Percentiles rank a stretch among this genome's conserved stretches.
Evolutionary conservation across 2,797 vertebrate genomes (phyloP).

Genomic region (Knipowitschia caucasica): DNA sequence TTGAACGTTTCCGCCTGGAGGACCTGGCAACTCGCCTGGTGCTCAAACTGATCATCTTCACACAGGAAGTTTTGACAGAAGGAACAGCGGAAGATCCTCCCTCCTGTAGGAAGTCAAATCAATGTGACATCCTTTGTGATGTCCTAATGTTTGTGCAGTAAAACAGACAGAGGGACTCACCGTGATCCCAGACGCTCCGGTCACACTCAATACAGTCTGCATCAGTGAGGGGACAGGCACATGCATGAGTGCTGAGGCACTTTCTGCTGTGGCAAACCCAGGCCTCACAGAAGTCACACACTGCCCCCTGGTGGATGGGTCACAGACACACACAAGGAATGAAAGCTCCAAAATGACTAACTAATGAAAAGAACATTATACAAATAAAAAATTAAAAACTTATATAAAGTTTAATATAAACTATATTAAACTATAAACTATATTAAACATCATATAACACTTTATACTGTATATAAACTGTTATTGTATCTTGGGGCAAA

Average conservation of each 20-base stretch:
- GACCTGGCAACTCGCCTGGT: conserved; percentile 97
- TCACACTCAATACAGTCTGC: conserved; percentile 96
- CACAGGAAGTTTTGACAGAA: conserved; percentile 97
- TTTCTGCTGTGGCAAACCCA: conserved; percentile 97
- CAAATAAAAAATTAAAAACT: too few species aligned
- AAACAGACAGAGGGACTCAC: conserved; percentile 60
- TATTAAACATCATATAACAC: too few species aligned
- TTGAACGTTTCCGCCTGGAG: conserved; percentile 97
- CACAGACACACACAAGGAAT: neutral
- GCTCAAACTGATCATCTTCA: conserved; percentile 99
- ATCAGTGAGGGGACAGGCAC: conserved; percentile 86
- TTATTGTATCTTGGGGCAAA: too few species aligned
- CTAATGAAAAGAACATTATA: neutral
- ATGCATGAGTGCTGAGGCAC: conserved; percentile 92
- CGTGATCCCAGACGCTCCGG: conserved; percentile 92
- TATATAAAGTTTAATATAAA: too few species aligned
- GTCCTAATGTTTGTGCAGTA: neutral
- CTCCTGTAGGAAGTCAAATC: conserved; percentile 73
- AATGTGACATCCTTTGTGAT: neutral
- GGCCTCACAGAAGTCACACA: conserved; percentile 98
- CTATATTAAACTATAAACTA: too few species aligned
- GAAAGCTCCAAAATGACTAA: too few species aligned
- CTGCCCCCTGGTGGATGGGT: conserved; percentile 81
- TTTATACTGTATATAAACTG: too few species aligned
- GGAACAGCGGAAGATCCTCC: conserved; percentile 94